Conservation (phyloP, 1,140 invertebrate genomes). For the Myzus persicae region DNA sequence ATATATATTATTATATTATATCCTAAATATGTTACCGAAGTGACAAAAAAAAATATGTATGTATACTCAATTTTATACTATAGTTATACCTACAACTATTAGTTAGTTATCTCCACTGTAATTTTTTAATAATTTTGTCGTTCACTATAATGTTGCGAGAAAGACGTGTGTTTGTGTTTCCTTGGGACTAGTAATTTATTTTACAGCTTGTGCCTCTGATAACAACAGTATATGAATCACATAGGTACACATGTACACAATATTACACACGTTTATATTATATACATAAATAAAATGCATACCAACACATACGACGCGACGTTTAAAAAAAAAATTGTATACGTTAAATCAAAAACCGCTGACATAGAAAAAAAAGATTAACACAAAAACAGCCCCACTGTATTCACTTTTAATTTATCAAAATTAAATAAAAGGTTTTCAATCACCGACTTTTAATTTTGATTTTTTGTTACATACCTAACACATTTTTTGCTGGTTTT, state of each 20-base stretch:
- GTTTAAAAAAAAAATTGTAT: background rate
- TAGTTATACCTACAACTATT: background rate
- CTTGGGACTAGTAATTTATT: background rate
- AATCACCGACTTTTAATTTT: background rate
- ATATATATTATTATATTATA: background rate
- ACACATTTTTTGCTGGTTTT: background rate
- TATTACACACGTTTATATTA: background rate
- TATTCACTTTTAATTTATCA: background rate
- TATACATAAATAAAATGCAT: background rate
- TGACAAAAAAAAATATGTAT: background rate
- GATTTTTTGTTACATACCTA: background rate
- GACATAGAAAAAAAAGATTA: background rate
- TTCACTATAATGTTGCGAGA: background rate
- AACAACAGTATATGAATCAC: constrained; percentile 2
- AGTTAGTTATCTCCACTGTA: background rate
- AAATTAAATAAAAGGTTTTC: background rate
- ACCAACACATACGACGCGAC: background rate
- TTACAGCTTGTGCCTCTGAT: background rate
- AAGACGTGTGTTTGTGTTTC: background rate
- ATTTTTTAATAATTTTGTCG: background rate
- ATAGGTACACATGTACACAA: background rate
- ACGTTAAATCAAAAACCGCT: background rate
- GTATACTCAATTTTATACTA: background rate
- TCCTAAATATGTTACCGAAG: background rate
- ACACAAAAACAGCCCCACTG: background rate